Evolutionary conservation across 1,140 invertebrate species (phyloP), one percentile per base, ranked within the genome.

Genomic region (Mercenaria mercenaria): DNA sequence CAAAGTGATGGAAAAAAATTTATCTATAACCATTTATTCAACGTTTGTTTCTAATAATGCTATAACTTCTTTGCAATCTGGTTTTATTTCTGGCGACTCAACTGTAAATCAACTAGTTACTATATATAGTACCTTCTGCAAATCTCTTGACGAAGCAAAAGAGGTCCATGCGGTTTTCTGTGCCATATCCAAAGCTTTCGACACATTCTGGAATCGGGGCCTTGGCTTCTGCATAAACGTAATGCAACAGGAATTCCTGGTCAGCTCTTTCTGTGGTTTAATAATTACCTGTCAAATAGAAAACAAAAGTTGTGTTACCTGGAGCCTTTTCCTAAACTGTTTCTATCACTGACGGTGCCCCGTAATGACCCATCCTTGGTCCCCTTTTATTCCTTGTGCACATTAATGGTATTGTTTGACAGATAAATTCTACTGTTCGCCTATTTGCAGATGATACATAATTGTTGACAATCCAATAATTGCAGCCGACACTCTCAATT

Each of bases 401-500:
- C 23, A 79, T 79, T 13, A 52, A 79, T 56, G 76, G 52, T n/a
- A 79, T 79, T n/a, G 76, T 52, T 1, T 13, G 4, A 10, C 11
- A 79, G 1, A 47, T n/a, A n/a, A n/a, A n/a, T n/a, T n/a, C n/a
- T n/a, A n/a, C n/a, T n/a, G n/a, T n/a, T n/a, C n/a, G n/a, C 10
- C 76, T 50, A 6, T 79, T 79, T 56, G 76, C 76, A 26, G 76
- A 79, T 37, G 76, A 56, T 79, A 52, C 23, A 29, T 79, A 10
- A 79, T 79, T 37, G 76, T 56, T 56, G 76, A 56, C 20, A 50
- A 79, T n/a, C n/a, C n/a, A n/a, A n/a, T n/a, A n/a, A n/a, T n/a
- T n/a, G n/a, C n/a, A n/a, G n/a, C n/a, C n/a, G n/a, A n/a, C n/a
- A n/a, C n/a, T n/a, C n/a, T n/a, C n/a, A n/a, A n/a, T n/a, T n/a